Evolutionary conservation across 2,113 vertebrate genomes (phyloP), one percentile per base, ranked within the genome.

Genomic region (Spheniscus mendiculus): DNA sequence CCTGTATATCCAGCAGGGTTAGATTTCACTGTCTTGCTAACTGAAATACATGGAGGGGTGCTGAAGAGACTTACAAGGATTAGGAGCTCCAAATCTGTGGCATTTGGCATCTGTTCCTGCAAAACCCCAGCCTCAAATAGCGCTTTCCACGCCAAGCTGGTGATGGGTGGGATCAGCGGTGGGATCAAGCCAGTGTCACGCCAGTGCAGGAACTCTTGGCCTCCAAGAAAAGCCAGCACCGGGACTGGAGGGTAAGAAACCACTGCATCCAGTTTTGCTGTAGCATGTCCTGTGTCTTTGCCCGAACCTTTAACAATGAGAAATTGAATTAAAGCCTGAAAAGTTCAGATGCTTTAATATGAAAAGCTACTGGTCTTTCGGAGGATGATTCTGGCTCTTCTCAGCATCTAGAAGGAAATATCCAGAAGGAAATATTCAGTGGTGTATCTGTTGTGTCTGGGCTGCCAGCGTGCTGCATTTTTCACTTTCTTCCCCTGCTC

Each of bases 81-180:
- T 52, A 53, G 38, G 29, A 76, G 42, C 47, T 88, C 26, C 32
- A 22, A 77, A 77, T 47, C 36, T 9, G 3, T 5, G 21, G 26
- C 4, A 11, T 49, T 44, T 81, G 63, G 12, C 16, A n/a, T 5
- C 38, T 44, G 5, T 10, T 85, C 34, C 65, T 85, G 55, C 45
- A 88, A 53, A 95, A 58, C 3, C 15, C 42, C 17, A 5, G 3
- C 11, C 49, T 47, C 50, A 61, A 13, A n/a, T 1, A 32, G 25
- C 2, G 3, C 23, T 58, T 66, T 34, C 27, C 1, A 2, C 34
- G 58, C 52, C 18, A 5, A 52, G 13, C 0, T 0, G 0, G 20
- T 49, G 77, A 8, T 52, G 65, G 44, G 8, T 49, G 65, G 15
- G 34, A 21, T 25, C 12, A 58, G 61, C 21, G 42, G 14, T 45